Evolutionary conservation across 2,888 invertebrate genomes (phyloP), one percentile per base, ranked within the genome.

Genomic region (Tipula unca): DNA sequence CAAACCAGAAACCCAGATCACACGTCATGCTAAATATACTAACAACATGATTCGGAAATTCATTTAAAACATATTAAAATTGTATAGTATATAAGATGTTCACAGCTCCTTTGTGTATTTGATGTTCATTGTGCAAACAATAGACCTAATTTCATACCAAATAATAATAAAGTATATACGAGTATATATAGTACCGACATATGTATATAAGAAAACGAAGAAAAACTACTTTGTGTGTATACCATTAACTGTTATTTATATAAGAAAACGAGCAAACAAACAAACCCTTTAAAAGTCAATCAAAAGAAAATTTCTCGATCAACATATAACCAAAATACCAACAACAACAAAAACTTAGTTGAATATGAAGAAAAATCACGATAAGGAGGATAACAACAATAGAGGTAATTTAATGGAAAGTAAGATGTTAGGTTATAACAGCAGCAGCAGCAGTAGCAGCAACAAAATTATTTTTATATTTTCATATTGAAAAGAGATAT

Each of bases 281-380:
- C 69, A 8, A 69, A 69, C 69, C 69, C 69, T 69, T 69, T 69
- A 69, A 69, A 69, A 69, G 69, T 69, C 69, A 69, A 25, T 69
- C 69, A 69, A 69, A 69, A 69, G 69, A 69, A 69, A 69, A 69
- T 69, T 69, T 69, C 69, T 10, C 69, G 69, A 69, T 69, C 69
- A 25, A 69, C 69, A 69, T 69, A 69, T 25, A 69, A 69, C 25
- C 69, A 69, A 0, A 69, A 69, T 14, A 48, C 69, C 25, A 69
- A 69, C 20, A 13, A 69, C 20, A 17, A 54, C n/a, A 54, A 54
- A 54, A 69, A 20, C 69, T 69, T 8, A 69, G 69, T 69, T 69
- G 25, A 69, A 69, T 69, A 69, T 25, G 69, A 69, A 69, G 69
- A 6, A 69, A 69, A 69, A 69, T 69, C 69, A 69, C 69, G 69